These are phyloP conservation scores for Synergus itoensis DNA, from an alignment of 2,888 invertebrate genomes.

Conservation along the genomic window DNA sequence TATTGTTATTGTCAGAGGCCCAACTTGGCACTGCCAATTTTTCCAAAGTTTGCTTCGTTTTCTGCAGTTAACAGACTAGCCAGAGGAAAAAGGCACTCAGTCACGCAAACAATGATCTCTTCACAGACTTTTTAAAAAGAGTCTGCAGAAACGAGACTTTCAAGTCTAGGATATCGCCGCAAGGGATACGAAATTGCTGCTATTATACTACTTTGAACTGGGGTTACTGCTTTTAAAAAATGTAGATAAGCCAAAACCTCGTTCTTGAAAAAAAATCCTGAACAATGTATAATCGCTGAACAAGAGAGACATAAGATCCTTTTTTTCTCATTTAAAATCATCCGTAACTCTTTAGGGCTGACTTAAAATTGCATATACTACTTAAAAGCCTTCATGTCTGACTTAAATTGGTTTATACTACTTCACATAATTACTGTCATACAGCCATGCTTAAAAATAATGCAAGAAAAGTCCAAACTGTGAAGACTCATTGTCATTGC, in stretches of 20 bases:
- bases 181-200: constrained; percentile 4
- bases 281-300: no score
- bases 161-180: not conserved
- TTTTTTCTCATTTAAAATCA: no score
- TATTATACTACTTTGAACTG: constrained; percentile 1
- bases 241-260: no score
- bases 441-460: not conserved
- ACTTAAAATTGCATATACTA: no score
- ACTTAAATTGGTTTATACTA: no score
- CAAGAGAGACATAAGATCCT: no score
- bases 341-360: no score
- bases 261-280: no score
- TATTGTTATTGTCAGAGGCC: not conserved
- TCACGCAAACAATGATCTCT: constrained; percentile 13
- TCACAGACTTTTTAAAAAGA: constrained; percentile 19
- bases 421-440: no score
- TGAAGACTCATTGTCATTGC: not conserved
- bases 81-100: constrained; percentile 4
- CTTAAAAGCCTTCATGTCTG: no score
- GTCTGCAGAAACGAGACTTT: constrained; percentile 21
- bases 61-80: not conserved
- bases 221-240: not conserved
- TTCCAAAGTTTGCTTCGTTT: not conserved
- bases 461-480: not conserved
- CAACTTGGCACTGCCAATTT: not conserved